Percentiles rank a stretch among this genome's conserved stretches.
Evolutionary conservation across 2,888 invertebrate genomes (phyloP).

Genomic region (Oxyscelio sp.): DNA sequence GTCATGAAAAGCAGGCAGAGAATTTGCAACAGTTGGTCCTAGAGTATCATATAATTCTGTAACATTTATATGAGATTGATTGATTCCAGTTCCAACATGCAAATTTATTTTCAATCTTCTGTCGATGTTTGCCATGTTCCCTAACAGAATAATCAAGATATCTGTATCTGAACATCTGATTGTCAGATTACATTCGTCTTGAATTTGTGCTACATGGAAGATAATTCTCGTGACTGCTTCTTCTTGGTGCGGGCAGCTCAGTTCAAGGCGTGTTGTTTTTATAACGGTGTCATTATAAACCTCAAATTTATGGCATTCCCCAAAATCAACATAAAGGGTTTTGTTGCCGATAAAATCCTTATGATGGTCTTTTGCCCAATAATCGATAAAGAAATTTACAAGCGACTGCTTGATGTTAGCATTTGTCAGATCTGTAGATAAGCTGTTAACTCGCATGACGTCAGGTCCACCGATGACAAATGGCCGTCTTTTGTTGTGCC

Average conservation of each 20-base stretch:
- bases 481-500: too few relatives aligned
- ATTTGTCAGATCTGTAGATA: conserved; percentile 8
- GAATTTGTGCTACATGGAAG: conserved; percentile 74
- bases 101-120: conserved; percentile 43
- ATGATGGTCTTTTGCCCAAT: not conserved
- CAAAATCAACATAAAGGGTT: not conserved
- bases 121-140: conserved; percentile 65
- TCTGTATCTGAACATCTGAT: conserved; percentile 78
- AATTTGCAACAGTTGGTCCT: too few relatives aligned
- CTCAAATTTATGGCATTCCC: conserved; percentile 67
- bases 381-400: not conserved
- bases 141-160: conserved; percentile 77
- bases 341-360: conserved; percentile 11
- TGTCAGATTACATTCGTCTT: conserved; percentile 74
- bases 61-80: conserved; percentile 48
- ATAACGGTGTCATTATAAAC: conserved; percentile 53
- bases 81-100: conserved; percentile 34
- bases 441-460: too few relatives aligned
- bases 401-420: not conserved
- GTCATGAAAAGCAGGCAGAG: too few relatives aligned
- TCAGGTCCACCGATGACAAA: too few relatives aligned
- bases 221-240: conserved; percentile 80
- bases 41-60: conserved; percentile 52
- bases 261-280: conserved; percentile 27
- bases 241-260: conserved; percentile 61